Evolutionary conservation across 2,113 vertebrate species (phyloP).

Genomic region (Odocoileus virginianus): DNA sequence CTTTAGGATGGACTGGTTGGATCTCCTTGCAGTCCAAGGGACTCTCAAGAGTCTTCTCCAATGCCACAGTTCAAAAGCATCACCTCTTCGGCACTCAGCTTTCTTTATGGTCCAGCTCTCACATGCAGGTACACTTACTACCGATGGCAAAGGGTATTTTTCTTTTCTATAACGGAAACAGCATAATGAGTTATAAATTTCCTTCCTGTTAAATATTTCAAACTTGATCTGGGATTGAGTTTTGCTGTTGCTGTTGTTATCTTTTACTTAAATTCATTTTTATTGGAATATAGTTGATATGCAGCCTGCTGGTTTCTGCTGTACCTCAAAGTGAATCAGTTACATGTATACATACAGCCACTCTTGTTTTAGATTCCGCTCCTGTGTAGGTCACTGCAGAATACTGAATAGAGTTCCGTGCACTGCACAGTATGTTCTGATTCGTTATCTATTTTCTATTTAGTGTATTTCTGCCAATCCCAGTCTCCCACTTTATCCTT

Average conservation of each 20-base stretch:
- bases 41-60: neutral
- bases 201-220: neutral
- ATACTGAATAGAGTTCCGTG: neutral
- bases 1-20: neutral
- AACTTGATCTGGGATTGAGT: neutral
- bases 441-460: neutral
- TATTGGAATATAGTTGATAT: neutral
- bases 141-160: neutral
- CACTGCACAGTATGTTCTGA: neutral
- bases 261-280: neutral
- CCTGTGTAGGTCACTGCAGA: neutral
- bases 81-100: neutral
- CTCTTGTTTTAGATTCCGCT: neutral
- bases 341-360: neutral
- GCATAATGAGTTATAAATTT: neutral
- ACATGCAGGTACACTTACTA: neutral
- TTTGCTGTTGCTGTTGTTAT: neutral
- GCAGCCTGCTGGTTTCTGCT: neutral
- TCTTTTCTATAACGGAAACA: neutral
- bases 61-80: neutral
- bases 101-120: neutral
- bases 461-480: neutral
- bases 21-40: neutral
- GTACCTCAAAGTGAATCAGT: neutral
- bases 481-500: neutral